A percentile compares a stretch with the other conserved stretches of the same genome.
Conservation (phyloP, 2,113 vertebrate genomes). For the Chloroceryle aenea region DNA sequence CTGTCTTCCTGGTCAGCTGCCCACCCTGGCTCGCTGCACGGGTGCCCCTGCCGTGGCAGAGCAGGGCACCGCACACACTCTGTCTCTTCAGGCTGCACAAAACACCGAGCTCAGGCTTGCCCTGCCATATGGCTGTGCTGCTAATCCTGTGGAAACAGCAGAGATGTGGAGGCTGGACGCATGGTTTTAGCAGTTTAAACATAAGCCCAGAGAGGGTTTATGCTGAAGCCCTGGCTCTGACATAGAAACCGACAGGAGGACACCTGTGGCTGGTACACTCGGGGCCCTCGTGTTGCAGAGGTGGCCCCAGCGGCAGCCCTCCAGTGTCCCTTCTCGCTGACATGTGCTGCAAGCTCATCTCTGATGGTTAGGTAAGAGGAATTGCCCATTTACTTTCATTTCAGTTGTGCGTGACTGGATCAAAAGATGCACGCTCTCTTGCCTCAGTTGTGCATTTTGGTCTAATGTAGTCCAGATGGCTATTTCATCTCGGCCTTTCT, state of each 20-base stretch:
- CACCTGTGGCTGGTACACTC: background rate
- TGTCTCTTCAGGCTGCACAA: background rate
- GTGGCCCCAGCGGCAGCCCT: background rate
- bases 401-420: constrained; percentile 50
- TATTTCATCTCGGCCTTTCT: constrained; percentile 34
- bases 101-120: background rate
- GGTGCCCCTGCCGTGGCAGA: background rate
- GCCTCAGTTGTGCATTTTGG: constrained; percentile 3
- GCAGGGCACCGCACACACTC: fast-evolving
- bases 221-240: background rate
- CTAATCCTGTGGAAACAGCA: background rate
- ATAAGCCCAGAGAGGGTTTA: background rate
- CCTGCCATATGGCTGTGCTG: background rate
- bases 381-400: constrained; percentile 44
- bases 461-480: constrained; percentile 54
- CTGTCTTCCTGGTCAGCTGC: background rate
- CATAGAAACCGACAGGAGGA: fast-evolving
- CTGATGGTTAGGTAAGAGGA: background rate
- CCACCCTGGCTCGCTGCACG: fast-evolving
- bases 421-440: constrained; percentile 15
- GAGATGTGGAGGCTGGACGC: background rate
- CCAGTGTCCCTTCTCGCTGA: background rate
- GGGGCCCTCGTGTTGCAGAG: background rate
- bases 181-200: background rate
- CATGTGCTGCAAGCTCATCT: constrained; percentile 17